Evolutionary conservation across 2,888 invertebrate genomes (phyloP).

Genomic region (Amblyjoppa proteus): DNA sequence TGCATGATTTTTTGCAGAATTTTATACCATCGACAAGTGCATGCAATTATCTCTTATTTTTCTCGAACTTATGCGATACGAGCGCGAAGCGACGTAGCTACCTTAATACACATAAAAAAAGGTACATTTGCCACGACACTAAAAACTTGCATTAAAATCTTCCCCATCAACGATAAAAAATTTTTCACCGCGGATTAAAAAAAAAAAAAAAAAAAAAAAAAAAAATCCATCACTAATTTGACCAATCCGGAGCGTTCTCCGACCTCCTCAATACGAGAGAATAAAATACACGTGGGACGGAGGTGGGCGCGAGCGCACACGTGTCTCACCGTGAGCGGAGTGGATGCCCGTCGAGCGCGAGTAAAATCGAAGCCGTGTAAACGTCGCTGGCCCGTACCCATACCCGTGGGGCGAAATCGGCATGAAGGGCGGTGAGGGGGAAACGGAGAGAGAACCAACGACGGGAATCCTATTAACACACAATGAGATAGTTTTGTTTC

Average conservation of each 20-base stretch:
- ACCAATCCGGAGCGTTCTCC: background rate
- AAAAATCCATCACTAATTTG: too few relatives aligned
- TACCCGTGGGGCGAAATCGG: constrained; percentile 48
- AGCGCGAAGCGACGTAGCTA: too few relatives aligned
- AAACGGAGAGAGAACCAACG: constrained; percentile 73
- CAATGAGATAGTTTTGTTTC: constrained; percentile 85
- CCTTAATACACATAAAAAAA: too few relatives aligned
- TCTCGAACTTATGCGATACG: too few relatives aligned
- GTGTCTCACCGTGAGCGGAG: background rate
- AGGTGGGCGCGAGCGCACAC: background rate
- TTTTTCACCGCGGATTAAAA: too few relatives aligned
- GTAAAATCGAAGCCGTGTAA: constrained; percentile 42
- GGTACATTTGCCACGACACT: too few relatives aligned
- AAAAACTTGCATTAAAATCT: too few relatives aligned
- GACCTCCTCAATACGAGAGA: background rate
- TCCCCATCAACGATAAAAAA: too few relatives aligned
- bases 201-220: too few relatives aligned
- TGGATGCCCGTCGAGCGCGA: constrained; percentile 24
- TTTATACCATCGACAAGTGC: too few relatives aligned
- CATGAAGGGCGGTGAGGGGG: constrained; percentile 42
- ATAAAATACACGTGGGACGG: constrained; percentile 27
- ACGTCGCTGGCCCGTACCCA: constrained; percentile 28
- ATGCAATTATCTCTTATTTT: too few relatives aligned
- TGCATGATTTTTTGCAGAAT: too few relatives aligned
- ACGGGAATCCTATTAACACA: constrained; percentile 84